A percentile compares a stretch with the other conserved stretches of the same genome.
Conservation (phyloP, 2,113 vertebrate genomes). For the Dendrocopos noguchii region DNA sequence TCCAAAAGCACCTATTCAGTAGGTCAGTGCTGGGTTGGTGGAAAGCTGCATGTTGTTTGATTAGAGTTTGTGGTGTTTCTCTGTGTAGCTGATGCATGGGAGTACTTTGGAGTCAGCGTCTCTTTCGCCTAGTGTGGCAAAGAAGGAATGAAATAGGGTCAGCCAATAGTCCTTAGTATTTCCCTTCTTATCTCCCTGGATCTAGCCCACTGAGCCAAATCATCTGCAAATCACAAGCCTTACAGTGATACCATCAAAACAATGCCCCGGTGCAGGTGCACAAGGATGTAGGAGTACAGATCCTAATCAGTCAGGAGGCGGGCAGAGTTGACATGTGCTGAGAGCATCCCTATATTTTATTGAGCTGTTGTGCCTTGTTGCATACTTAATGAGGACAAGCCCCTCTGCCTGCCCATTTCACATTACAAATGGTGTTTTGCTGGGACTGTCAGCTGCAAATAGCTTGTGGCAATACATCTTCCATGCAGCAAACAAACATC, state of each 20-base stretch:
- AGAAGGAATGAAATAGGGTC: background rate
- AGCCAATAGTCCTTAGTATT: background rate
- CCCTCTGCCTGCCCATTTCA: slow-evolving; percentile 18
- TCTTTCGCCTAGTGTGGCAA: rapidly evolving
- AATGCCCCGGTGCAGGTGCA: background rate
- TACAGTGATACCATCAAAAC: background rate
- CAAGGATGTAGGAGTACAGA: background rate
- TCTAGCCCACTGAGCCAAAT: background rate
- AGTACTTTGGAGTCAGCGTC: background rate
- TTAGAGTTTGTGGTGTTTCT: background rate
- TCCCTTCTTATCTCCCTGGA: background rate
- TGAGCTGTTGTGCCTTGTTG: slow-evolving; percentile 57
- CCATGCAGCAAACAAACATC: slow-evolving; percentile 48
- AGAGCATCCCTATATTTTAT: slow-evolving; percentile 41
- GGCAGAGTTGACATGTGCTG: slow-evolving; percentile 59
- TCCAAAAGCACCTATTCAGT: background rate
- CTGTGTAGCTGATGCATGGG: background rate
- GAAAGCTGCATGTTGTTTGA: background rate
- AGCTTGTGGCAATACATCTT: slow-evolving; percentile 60
- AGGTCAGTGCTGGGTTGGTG: background rate
- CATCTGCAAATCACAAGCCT: background rate
- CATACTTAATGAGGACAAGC: slow-evolving; percentile 50
- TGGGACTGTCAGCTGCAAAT: slow-evolving; percentile 48
- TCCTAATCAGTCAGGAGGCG: slow-evolving; percentile 38
- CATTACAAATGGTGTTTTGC: slow-evolving; percentile 61